Base-by-base conservation (phyloP, 2,888 invertebrate species). In the Oegoconia quadripuncta region DNA sequence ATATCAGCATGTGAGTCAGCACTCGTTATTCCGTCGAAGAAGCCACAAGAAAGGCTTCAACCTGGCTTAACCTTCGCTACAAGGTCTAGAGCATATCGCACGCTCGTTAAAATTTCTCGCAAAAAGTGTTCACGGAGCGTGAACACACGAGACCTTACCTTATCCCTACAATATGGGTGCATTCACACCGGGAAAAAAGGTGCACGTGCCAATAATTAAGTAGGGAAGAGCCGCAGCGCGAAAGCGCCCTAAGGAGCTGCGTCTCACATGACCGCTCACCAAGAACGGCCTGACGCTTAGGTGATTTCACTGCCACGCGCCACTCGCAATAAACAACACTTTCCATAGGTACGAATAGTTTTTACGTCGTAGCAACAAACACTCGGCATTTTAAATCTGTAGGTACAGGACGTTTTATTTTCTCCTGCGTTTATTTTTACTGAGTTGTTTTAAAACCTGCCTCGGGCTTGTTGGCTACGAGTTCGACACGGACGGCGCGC, bases 131-230 rank as follows among this genome's bases (percentile, higher is more conserved):
- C 56, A 65, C 68, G 60, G 61, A 55, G 55, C 51, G 40, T 52
- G 55, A 46, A 60, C 68, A 65, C 76, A 75, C 73, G 74, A 71
- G 74, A 72, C 73, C 65, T 50, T 59, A 55, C 54, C 63, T 50
- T 59, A 55, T 55, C 63, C 62, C 60, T 55, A 39, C 46, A 42
- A 60, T 64, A 66, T 70, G 67, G 67, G 71, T 70, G 74, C 73
- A 68, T 74, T 74, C 69, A 74, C 70, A 59, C 59, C 55, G 52
- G 61, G 64, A 74, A 78, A 77, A 80, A 78, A 69, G 64, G 60
- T 74, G 69, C 87, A 74, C 86, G 83, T 77, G 87, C 83, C 83
- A 65, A 52, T 75, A 74, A 82, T 87, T 86, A 84, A 73, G 51
- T 60, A 63, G 76, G 74, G 75, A 66, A 66, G 57, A 65, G 64